phyloP scores from a whole-genome alignment of 2,113 vertebrate genomes.

The Triplophysa dalaica region DNA sequence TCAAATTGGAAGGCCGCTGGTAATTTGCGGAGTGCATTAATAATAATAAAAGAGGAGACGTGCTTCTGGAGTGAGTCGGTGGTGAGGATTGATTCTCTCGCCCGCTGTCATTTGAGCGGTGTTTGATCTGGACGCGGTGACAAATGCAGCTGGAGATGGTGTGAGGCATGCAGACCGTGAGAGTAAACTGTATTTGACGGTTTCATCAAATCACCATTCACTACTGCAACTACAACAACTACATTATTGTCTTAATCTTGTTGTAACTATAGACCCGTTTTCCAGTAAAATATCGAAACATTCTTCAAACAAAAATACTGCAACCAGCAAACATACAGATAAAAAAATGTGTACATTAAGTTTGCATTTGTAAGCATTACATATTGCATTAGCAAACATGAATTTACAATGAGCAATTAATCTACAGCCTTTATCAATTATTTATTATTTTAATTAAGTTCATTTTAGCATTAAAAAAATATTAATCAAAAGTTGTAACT shows the following conservation, averaged over 20 bases:
- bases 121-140: slow-evolving; percentile 21
- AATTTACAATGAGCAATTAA: no score
- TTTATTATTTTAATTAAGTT: no score
- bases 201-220: not conserved
- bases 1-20: slow-evolving; percentile 30
- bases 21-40: slow-evolving; percentile 40
- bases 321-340: no score
- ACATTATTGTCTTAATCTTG: not conserved
- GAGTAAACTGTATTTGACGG: not conserved
- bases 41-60: slow-evolving; percentile 20
- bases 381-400: no score
- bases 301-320: not conserved
- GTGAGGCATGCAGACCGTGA: not conserved
- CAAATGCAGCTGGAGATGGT: not conserved
- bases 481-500: no score
- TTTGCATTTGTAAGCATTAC: no score
- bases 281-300: not conserved
- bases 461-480: no score
- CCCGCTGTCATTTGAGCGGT: not conserved
- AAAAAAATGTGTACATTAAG: no score
- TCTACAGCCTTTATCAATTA: no score
- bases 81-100: not conserved
- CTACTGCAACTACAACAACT: not conserved
- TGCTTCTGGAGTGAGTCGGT: slow-evolving; percentile 8
- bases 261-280: not conserved